phyloP scores from a whole-genome alignment of 1,140 invertebrate species.

The Charaxes varanes region DNA sequence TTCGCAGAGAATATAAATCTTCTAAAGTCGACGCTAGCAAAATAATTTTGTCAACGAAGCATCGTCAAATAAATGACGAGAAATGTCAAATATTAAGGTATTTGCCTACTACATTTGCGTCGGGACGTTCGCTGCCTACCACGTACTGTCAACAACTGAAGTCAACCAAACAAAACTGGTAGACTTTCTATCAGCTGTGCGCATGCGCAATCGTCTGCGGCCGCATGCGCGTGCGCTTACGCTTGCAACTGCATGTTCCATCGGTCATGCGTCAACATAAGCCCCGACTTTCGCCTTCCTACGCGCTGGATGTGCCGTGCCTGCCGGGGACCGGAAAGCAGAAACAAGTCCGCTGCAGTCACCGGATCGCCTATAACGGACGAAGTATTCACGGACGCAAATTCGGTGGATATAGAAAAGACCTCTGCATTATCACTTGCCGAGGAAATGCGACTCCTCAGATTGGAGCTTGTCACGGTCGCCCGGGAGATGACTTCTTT shows the following conservation, averaged over 20 bases:
- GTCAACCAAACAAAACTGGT: conserved; percentile 21
- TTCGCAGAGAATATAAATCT: too few relatives aligned
- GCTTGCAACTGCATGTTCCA: conserved; percentile 1
- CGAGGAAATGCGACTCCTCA: not conserved
- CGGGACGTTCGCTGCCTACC: conserved; percentile 21
- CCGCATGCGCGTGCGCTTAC: conserved; percentile 15
- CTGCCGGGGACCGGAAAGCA: not conserved
- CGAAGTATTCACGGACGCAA: not conserved
- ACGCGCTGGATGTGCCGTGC: not conserved
- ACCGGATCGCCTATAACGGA: not conserved
- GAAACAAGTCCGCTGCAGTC: not conserved
- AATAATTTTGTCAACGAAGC: too few relatives aligned
- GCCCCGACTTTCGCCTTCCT: not conserved
- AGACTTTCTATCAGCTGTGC: conserved; percentile 62
- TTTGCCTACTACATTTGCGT: conserved; percentile 69
- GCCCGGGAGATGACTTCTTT: not conserved
- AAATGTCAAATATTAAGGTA: too few relatives aligned
- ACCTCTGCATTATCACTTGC: not conserved
- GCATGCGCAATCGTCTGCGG: conserved; percentile 35
- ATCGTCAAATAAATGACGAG: too few relatives aligned
- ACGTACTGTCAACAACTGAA: conserved; percentile 48
- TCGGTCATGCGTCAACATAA: not conserved
- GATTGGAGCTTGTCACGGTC: not conserved
- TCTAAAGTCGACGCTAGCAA: too few relatives aligned
- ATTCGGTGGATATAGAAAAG: not conserved